These are phyloP conservation scores for Coracias cyanogaster DNA, from an alignment of 2,797 vertebrate species.

Conservation along the genomic window DNA sequence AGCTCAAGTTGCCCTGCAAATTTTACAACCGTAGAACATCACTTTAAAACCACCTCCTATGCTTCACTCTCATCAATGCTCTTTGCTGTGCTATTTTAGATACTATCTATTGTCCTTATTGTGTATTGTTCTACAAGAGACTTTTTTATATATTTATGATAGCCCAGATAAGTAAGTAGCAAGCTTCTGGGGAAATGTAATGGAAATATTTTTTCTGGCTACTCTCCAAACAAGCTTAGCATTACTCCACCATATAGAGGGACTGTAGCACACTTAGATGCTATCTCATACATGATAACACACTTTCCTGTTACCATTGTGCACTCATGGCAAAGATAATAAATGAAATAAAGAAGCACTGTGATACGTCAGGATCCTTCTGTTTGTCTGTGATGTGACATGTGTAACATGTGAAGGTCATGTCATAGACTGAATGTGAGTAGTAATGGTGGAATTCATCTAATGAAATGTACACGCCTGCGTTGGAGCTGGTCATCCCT, in stretches of 20 bases:
- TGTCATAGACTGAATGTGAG: not conserved
- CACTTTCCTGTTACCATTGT: not conserved
- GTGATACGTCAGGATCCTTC: not conserved
- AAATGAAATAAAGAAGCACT: not conserved
- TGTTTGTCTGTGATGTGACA: not conserved
- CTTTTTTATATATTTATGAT: not conserved
- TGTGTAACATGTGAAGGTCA: not conserved
- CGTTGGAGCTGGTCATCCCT: not conserved
- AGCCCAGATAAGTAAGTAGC: not conserved
- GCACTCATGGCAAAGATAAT: not conserved
- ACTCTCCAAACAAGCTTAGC: not conserved
- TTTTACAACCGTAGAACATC: not conserved
- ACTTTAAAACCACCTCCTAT: not conserved
- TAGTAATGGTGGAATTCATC: not conserved
- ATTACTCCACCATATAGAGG: not conserved
- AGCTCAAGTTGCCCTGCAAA: not conserved
- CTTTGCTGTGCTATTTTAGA: not conserved
- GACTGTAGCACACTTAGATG: not conserved
- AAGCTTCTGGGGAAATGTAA: not conserved
- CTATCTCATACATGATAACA: not conserved
- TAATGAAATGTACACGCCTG: not conserved
- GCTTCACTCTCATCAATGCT: not conserved
- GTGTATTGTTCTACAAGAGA: not conserved
- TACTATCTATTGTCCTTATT: not conserved
- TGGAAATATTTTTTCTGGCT: not conserved